Base-by-base conservation (phyloP, 2,113 vertebrate genomes). In the Eonycteris spelaea region DNA sequence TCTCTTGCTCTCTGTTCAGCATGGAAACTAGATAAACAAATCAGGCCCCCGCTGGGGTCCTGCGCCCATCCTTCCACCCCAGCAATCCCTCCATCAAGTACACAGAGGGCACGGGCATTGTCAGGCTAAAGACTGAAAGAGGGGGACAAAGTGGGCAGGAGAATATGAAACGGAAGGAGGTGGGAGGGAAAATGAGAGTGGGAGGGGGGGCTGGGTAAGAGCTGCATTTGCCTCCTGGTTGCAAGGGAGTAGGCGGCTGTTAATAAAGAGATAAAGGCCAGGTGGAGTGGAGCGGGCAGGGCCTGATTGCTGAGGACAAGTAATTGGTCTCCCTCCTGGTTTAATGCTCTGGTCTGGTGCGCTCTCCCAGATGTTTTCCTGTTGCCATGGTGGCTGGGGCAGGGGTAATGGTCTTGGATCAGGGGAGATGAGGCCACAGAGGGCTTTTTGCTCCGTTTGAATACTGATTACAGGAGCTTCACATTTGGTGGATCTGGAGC, bases 331-430 rank as follows among this genome's bases (percentile, higher is more conserved):
- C 43, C 84, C 89, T 93, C 74, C 65, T 19, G 74, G 75, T 22
- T 90, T 92, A 95, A 90, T 74, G 94, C 67, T 91, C 53, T 0
- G 43, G 73, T 74, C 71, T 0, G 4, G 61, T 11, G 74, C 0
- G 21, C 75, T 70, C 95, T 96, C 96, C 96, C 89, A 55, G 82
- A 79, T 95, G 91, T 91, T 88, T 94, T 68, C 3, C 77, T 73
- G 95, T 98, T 98, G 95, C 97, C 96, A 96, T 97, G 97, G 95
- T 0, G 67, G 94, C 97, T n/a, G 57, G 97, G 91, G 33, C 84
- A 51, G 57, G 78, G 89, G 82, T 96, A 95, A 96, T 87, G 94
- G 94, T 86, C 8, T 5, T 24, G 30, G 86, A 73, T 70, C 40
- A 33, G 90, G 68, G 43, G 85, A 77, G 92, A 57, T 1, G 94